Percentiles rank a stretch among this genome's conserved stretches.
phyloP scores from a whole-genome alignment of 2,113 vertebrate genomes.

The Carlito syrichta region DNA sequence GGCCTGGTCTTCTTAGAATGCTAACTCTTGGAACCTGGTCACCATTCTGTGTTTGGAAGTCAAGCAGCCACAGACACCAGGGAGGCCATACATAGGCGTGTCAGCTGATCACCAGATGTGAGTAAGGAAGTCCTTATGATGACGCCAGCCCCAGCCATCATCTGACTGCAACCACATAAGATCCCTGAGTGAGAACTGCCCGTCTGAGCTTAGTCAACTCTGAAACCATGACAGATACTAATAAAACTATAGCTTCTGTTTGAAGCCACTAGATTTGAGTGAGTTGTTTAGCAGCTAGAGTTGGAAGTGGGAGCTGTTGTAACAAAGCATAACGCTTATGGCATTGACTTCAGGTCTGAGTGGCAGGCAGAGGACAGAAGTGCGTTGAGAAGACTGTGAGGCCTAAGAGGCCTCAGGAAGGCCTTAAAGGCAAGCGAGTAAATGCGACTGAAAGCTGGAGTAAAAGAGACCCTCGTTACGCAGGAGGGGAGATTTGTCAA shows the following conservation, averaged over 20 bases:
- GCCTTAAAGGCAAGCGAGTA: background rate
- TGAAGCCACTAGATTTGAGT: background rate
- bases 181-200: background rate
- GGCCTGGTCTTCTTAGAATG: background rate
- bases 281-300: background rate
- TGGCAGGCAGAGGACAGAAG: background rate
- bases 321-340: background rate
- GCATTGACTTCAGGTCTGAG: background rate
- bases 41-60: too few species aligned
- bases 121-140: background rate
- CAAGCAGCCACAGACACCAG: too few species aligned
- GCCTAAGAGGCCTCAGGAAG: background rate
- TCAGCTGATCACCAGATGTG: background rate
- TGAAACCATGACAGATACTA: background rate
- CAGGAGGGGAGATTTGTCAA: background rate
- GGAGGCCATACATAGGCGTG: too few species aligned
- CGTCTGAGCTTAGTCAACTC: background rate
- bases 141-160: background rate
- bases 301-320: background rate
- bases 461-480: background rate
- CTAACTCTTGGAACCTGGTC: background rate
- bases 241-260: background rate
- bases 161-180: accelerated
- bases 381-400: background rate
- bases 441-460: background rate